Evolutionary conservation across 2,888 invertebrate genomes (phyloP).

Genomic region (Campaea margaritaria): DNA sequence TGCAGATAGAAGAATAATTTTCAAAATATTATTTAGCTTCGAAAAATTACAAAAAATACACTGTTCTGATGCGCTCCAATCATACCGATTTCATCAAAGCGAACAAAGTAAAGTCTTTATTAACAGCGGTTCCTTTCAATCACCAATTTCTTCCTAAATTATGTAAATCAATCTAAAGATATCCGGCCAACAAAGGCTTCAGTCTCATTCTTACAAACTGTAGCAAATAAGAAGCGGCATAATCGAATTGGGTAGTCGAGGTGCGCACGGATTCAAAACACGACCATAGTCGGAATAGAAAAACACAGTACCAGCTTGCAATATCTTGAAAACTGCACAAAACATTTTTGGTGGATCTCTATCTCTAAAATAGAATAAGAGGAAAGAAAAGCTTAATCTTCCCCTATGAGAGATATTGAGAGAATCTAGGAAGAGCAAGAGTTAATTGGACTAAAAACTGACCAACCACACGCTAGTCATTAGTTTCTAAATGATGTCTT

Average conservation of each 20-base stretch:
- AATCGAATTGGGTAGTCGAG: not conserved
- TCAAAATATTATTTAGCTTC: not conserved
- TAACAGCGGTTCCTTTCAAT: constrained; percentile 34
- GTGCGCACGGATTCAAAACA: not conserved
- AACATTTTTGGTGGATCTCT: no score
- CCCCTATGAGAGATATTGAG: no score
- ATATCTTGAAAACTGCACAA: no score
- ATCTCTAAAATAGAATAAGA: no score
- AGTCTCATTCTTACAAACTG: constrained; percentile 14
- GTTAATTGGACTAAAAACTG: no score
- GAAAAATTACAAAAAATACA: not conserved
- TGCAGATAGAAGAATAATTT: no score
- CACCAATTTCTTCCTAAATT: constrained; percentile 26
- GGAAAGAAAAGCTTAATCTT: no score
- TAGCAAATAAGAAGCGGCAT: constrained; percentile 17
- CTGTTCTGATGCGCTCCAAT: constrained; percentile 18
- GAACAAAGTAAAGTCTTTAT: constrained; percentile 25
- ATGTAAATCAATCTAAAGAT: constrained; percentile 36
- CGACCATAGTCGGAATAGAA: no score
- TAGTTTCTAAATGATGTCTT: no score
- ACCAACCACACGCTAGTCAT: no score
- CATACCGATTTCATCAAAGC: constrained; percentile 18
- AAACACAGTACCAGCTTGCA: no score
- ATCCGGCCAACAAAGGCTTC: constrained; percentile 22
- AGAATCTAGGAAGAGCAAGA: no score